Conservation (phyloP, 2,888 invertebrate genomes). For the Torymus auratus region DNA sequence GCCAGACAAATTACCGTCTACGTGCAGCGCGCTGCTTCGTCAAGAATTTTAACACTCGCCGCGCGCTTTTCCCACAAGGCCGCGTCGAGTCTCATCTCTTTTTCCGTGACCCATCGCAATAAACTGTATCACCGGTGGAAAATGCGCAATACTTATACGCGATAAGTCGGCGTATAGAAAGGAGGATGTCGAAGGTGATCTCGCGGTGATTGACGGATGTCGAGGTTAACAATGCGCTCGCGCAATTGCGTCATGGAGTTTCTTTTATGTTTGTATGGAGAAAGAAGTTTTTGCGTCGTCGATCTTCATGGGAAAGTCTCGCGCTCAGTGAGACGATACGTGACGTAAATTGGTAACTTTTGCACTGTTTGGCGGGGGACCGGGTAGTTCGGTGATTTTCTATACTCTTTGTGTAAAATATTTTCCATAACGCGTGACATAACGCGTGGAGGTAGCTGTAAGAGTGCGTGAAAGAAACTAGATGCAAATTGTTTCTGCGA, state of each 20-base stretch:
- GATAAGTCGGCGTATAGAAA: slow-evolving; percentile 32
- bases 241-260: too few relatives aligned
- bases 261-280: too few relatives aligned
- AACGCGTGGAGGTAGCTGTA: too few relatives aligned
- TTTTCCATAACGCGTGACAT: not conserved
- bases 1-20: slow-evolving; percentile 45
- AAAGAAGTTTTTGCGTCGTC: too few relatives aligned
- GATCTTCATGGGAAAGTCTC: too few relatives aligned
- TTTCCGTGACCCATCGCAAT: not conserved
- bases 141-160: slow-evolving; percentile 22
- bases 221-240: slow-evolving; percentile 3
- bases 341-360: not conserved
- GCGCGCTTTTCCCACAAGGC: slow-evolving; percentile 23
- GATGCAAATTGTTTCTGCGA: too few relatives aligned
- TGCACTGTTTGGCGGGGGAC: not conserved
- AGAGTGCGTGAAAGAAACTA: too few relatives aligned
- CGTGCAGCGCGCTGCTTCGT: slow-evolving; percentile 12
- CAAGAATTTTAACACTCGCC: slow-evolving; percentile 37
- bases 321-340: not conserved
- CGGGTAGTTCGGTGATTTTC: not conserved
- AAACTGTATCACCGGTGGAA: slow-evolving; percentile 29
- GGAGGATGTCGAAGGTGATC: slow-evolving; percentile 28
- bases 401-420: not conserved
- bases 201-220: slow-evolving; percentile 41
- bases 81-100: slow-evolving; percentile 9